phyloP scores from a whole-genome alignment of 2,888 invertebrate species.

The Pantelozetes paolii region DNA sequence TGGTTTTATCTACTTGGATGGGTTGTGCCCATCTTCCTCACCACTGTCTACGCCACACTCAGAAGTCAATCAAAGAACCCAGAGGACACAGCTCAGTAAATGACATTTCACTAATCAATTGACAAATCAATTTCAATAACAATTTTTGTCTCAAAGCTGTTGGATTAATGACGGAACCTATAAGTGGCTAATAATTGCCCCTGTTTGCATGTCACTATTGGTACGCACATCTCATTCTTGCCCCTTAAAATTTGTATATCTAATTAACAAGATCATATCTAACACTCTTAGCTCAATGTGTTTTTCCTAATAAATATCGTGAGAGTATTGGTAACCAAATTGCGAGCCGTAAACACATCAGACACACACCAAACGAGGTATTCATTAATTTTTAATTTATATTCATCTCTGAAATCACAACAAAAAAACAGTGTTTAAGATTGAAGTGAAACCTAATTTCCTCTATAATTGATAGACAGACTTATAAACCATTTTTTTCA shows the following conservation, averaged over 20 bases:
- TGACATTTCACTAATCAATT: neutral
- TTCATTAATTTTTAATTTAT: neutral
- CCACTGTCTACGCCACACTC: conserved; percentile 39
- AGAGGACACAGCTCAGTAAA: conserved; percentile 36
- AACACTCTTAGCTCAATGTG: conserved; percentile 61
- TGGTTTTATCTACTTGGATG: conserved; percentile 80
- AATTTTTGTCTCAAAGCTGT: conserved; percentile 58
- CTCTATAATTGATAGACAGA: too few relatives aligned
- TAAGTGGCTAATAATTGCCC: conserved; percentile 68
- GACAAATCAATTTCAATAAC: neutral
- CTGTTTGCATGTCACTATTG: conserved; percentile 72
- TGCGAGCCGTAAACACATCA: conserved; percentile 60
- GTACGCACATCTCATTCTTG: conserved; percentile 44
- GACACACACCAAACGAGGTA: conserved; percentile 49
- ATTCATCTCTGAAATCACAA: too few relatives aligned
- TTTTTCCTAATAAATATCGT: conserved; percentile 84
- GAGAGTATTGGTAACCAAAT: conserved; percentile 74
- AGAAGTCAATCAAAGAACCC: conserved; percentile 33
- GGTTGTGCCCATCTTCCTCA: conserved; percentile 53
- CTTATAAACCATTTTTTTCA: too few relatives aligned
- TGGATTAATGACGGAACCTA: conserved; percentile 72
- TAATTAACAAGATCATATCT: neutral
- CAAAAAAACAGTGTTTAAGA: too few relatives aligned
- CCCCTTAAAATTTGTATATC: too few relatives aligned
- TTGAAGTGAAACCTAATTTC: too few relatives aligned